Conservation (phyloP, 2,888 invertebrate genomes). For the Saturnia pavonia region DNA sequence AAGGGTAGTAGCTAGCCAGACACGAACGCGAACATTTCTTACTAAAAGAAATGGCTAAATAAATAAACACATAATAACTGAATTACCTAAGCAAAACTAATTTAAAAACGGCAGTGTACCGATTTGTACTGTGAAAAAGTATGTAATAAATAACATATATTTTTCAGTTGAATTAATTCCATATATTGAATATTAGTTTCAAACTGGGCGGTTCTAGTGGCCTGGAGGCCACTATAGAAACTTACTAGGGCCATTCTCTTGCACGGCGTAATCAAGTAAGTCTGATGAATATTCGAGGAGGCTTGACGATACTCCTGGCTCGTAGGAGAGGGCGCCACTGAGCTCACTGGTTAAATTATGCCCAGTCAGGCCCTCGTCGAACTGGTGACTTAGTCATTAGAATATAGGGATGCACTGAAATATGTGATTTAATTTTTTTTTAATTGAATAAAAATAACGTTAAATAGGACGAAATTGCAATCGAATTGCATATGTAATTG, state of each 20-base stretch:
- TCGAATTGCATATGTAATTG: constrained; percentile 3
- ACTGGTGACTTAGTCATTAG: constrained; percentile 39
- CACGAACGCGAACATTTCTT: no score
- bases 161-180: not conserved
- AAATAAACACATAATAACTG: no score
- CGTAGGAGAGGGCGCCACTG: constrained; percentile 56
- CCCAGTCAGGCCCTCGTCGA: constrained; percentile 56
- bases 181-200: constrained; percentile 6
- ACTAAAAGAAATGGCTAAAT: no score
- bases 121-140: no score
- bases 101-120: no score
- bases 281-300: constrained; percentile 73
- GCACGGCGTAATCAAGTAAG: constrained; percentile 55
- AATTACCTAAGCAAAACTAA: no score
- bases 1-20: no score
- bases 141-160: not conserved
- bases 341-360: constrained; percentile 62
- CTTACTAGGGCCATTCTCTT: constrained; percentile 14
- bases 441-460: not conserved
- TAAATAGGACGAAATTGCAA: not conserved
- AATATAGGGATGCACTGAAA: constrained; percentile 34
- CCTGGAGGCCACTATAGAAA: constrained; percentile 10
- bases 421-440: not conserved
- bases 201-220: constrained; percentile 19
- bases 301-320: constrained; percentile 47